phyloP scores from a whole-genome alignment of 1,140 invertebrate species.

The Bicyclus anynana region DNA sequence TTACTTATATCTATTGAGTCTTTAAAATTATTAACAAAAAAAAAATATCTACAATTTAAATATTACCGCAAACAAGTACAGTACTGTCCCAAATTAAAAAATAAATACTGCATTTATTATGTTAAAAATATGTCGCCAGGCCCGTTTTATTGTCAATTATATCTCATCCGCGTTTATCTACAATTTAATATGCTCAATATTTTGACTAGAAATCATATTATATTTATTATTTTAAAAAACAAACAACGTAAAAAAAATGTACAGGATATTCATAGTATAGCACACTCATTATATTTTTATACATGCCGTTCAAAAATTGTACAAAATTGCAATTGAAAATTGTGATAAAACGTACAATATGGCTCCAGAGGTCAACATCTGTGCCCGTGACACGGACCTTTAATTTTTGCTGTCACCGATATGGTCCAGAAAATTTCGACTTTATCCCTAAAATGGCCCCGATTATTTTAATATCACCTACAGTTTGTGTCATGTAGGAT shows the following conservation, averaged over 20 bases:
- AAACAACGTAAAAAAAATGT: constrained; percentile 67
- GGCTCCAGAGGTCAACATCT: neutral
- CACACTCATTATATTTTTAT: constrained; percentile 64
- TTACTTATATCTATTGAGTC: constrained; percentile 20
- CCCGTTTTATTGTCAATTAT: constrained; percentile 72
- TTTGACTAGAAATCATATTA: constrained; percentile 74
- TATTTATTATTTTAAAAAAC: constrained; percentile 67
- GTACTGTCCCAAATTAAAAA: constrained; percentile 41
- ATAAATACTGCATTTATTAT: constrained; percentile 68
- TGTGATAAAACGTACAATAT: constrained; percentile 10
- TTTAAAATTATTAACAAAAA: constrained; percentile 30
- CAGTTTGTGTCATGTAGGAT: too few species aligned
- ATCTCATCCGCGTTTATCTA: constrained; percentile 67
- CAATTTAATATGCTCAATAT: constrained; percentile 74
- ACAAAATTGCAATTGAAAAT: constrained; percentile 65
- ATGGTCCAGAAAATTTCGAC: neutral
- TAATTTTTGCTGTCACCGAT: neutral
- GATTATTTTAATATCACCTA: too few species aligned
- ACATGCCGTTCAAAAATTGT: constrained; percentile 54
- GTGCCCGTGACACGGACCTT: neutral
- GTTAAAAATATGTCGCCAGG: constrained; percentile 47
- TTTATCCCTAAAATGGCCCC: neutral
- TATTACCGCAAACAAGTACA: constrained; percentile 30
- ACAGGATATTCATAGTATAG: constrained; percentile 55
- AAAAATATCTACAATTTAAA: constrained; percentile 14